These are phyloP conservation scores for Morbakka virulenta DNA, from an alignment of 30 jellyfish, hydroid and myxozoan genomes.

Conservation along the genomic window DNA sequence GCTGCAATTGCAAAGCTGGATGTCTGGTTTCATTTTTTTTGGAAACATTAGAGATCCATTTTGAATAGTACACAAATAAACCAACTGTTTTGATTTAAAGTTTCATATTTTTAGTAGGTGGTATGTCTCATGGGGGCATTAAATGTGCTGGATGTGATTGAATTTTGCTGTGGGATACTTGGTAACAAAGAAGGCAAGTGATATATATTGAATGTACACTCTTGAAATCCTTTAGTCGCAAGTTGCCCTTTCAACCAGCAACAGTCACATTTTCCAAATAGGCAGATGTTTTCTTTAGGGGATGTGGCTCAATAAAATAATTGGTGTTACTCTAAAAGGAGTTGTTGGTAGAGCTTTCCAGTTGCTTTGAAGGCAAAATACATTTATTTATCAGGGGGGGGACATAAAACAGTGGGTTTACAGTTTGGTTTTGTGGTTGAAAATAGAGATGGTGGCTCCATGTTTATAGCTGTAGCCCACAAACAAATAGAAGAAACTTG, in stretches of 20 bases:
- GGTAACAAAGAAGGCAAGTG: too few relatives aligned
- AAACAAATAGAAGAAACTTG: neutral
- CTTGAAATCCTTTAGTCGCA: too few relatives aligned
- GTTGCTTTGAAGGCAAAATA: too few relatives aligned
- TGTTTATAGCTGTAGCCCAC: constrained; percentile 28
- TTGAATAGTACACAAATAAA: constrained; percentile 36
- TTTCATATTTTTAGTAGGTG: constrained; percentile 20
- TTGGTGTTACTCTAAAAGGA: constrained; percentile 21
- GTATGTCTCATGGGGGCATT: constrained; percentile 17
- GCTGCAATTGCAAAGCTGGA: constrained; percentile 55
- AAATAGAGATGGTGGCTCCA: constrained; percentile 33
- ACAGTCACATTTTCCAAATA: constrained; percentile 71
- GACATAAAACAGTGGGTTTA: constrained; percentile 63
- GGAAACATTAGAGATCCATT: constrained; percentile 21
- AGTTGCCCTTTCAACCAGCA: neutral
- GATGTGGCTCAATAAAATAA: constrained; percentile 50
- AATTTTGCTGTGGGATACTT: too few relatives aligned
- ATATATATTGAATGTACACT: too few relatives aligned
- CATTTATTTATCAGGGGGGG: constrained; percentile 15
- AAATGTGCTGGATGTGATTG: constrained; percentile 39
- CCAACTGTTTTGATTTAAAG: constrained; percentile 13
- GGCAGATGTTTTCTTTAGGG: constrained; percentile 61
- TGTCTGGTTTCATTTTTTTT: constrained; percentile 44
- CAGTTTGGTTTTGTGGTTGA: constrained; percentile 25
- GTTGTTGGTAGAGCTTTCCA: constrained; percentile 9